Base-by-base conservation (phyloP, 2,797 vertebrate species). In the Ctenopoma multispine region DNA sequence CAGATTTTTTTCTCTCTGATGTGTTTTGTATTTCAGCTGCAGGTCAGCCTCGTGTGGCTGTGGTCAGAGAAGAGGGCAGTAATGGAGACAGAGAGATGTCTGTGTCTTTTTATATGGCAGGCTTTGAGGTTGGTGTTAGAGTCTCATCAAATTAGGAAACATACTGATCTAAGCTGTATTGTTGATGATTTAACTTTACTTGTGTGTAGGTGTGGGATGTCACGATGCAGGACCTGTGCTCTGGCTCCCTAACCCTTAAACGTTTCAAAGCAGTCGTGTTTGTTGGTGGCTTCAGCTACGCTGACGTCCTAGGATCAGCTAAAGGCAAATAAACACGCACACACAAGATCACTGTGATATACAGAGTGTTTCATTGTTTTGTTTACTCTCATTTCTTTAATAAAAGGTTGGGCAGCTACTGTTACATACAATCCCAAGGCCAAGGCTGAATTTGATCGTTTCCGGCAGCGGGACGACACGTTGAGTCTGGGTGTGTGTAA, bases 61-160 rank as follows among this genome's bases (percentile, higher is more conserved):
- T 97, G 67, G 77, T 98, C 68, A 90, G 97, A 53, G 97, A 98
- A 67, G 97, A 98, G 65, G 97, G 97, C 70, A 98, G 97, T 80
- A 98, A 98, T 0, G 97, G 97, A 38, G 96, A 98, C 87, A 73
- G 97, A 29, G 97, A 98, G 87, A 98, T 98, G 97, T 94, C 93
- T 0, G 95, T 90, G 0, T 95, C 96, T 40, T 93, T 98, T 51
- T 82, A 94, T 48, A 94, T 96, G 96, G 96, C 95, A 0, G 96
- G 95, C 50, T 98, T 98, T 76, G 95, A 98, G 95, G 97, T 98
- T 72, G 50, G 51, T 11, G 5, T 4, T 7, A 46, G 2, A 31
- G 14, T 10, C 12, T 41, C 11, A 14, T 8, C 9, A 27, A 34
- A 7, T n/a, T 8, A 13, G 47, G 31, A 17, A 11, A 11, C 46